Base-by-base conservation (phyloP, 1,140 invertebrate species). In the Bombyx mori region DNA sequence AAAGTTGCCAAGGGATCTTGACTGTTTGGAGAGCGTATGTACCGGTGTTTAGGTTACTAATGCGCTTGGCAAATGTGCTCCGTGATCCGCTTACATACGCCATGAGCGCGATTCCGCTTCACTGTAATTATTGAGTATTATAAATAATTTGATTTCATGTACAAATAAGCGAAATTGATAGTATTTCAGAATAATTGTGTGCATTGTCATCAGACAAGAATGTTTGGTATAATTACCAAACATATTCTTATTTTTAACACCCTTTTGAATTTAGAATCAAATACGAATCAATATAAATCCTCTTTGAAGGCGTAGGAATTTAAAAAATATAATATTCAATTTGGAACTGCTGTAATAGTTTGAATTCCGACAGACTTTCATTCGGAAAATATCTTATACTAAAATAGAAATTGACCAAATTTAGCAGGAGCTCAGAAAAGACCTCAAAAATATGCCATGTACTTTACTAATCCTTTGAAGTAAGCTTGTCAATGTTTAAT, bases 11-110 rank as follows among this genome's bases (percentile, higher is more conserved):
- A 56, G 52, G 56, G 71, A 42, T 71, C 71, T 62, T 18, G 54
- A 44, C 50, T 42, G 53, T 35, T 52, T 69, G 68, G 68, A 63
- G 60, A 43, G 49, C 52, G 53, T 63, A 61, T 47, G 52, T 57
- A 66, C 63, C 59, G 63, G 61, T 73, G 65, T 71, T 69, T 74
- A 68, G 64, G 57, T 63, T 61, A 66, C 66, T 74, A 74, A 71
- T 71, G 64, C 65, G 64, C 60, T 66, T 62, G 58, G 71, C 64
- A 74, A 74, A 74, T 65, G 70, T 64, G 66, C 61, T 69, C 59
- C 61, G 65, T 73, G 71, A 73, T 73, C 71, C 71, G 64, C 63
- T 73, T 73, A 73, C 66, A 66, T 57, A 49, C 65, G 49, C 56
- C 59, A 61, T 54, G 57, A 62, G 57, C 52, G 52, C 51, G 54